Base-by-base conservation (phyloP, 1,140 invertebrate genomes). In the Hydropsyche tenuis region DNA sequence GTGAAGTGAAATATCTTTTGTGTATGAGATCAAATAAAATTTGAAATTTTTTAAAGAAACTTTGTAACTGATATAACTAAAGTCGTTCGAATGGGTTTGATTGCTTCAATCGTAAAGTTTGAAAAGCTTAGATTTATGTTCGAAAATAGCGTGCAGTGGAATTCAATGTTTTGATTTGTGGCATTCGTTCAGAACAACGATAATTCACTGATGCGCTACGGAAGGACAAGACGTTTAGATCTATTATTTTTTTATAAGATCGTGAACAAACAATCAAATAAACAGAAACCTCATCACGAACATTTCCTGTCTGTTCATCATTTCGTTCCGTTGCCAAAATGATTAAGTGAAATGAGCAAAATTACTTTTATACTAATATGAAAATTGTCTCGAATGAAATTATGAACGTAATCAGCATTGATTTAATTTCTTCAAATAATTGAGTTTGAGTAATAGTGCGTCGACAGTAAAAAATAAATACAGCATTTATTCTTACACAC, bases 391-490 rank as follows among this genome's bases (percentile, higher is more conserved):
- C 45, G 2, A 48, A 14, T 6, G 2, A 16, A 48, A 48, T 48
- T 48, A 4, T 16, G 14, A 12, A 48, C 45, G 16, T 16, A 48
- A 48, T n/a, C 45, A 48, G 45, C 45, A 14, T 48, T 48, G 45
- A 12, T 37, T 48, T 48, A 48, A 48, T 48, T 48, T 12, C 45
- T 48, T 48, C 45, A 3, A 5, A 25, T 23, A 60, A 60, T 60
- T 60, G 25, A 23, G 14, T 14, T 12, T 60, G 22, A 60, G 23
- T 60, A 22, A 60, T 60, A 23, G 56, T 23, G 20, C 56, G 56
- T 12, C 56, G 56, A 60, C 56, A 60, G 56, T 6, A 60, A 60
- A 60, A 60, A 25, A 25, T 25, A 60, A 60, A 60, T 25, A 60
- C 30, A 60, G 25, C 56, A 20, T 25, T 60, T 25, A 23, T 53